Evolutionary conservation across 2,888 invertebrate genomes (phyloP).

Genomic region (Xestobium rufovillosum): DNA sequence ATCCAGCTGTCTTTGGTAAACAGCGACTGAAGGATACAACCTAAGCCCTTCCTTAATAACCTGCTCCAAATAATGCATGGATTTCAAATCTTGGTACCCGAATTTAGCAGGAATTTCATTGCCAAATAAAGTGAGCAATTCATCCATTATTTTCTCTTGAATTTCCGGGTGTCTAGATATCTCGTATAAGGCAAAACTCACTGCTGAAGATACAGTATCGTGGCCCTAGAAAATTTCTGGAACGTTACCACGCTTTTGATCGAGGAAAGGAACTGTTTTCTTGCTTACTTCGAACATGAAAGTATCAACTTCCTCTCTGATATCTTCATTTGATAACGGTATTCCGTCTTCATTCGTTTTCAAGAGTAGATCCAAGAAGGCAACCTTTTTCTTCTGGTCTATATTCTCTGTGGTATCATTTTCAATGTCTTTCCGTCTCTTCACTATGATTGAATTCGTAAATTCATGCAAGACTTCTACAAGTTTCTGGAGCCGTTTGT

Average conservation of each 20-base stretch:
- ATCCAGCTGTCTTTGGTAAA: conserved; percentile 15
- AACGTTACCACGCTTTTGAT: conserved; percentile 1
- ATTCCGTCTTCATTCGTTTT: no score
- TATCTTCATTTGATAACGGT: no score
- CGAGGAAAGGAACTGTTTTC: conserved; percentile 7
- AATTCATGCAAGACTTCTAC: conserved; percentile 48
- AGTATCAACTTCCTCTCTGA: no score
- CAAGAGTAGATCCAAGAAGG: no score
- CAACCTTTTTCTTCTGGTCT: no score
- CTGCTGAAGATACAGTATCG: conserved; percentile 23
- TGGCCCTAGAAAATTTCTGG: conserved; percentile 21
- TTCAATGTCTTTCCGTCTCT: conserved; percentile 38
- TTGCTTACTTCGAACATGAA: no score
- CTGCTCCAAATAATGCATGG: conserved; percentile 22
- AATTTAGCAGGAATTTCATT: conserved; percentile 7
- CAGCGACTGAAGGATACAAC: conserved; percentile 17
- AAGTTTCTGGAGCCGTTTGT: conserved; percentile 47
- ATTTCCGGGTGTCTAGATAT: conserved; percentile 20
- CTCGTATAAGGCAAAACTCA: conserved; percentile 21
- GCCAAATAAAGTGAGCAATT: conserved; percentile 17
- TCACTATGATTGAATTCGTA: conserved; percentile 49
- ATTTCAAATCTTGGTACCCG: conserved; percentile 13
- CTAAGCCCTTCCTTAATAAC: conserved; percentile 23
- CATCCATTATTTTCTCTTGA: conserved; percentile 24
- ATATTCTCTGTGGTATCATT: no score